Conservation (phyloP, 2,888 invertebrate species). For the Drosophila meridiana region DNA sequence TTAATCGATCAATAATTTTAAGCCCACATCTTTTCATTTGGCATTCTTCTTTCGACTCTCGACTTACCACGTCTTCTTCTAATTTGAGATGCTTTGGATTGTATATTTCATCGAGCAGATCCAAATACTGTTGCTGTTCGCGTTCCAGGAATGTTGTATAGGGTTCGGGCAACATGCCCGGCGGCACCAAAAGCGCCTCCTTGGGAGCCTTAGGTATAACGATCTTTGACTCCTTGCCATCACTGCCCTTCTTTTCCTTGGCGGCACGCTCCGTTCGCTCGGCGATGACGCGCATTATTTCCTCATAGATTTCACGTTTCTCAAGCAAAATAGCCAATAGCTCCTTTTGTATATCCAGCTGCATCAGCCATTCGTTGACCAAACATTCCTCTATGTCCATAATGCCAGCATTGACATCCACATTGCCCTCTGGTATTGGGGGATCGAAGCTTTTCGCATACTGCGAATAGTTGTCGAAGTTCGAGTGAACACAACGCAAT, state of each 20-base stretch:
- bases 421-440: conserved; percentile 15
- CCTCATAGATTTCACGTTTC: conserved; percentile 69
- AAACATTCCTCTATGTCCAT: conserved; percentile 63
- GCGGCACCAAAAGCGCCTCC: conserved; percentile 56
- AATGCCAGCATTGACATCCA: conserved; percentile 54
- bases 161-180: conserved; percentile 66
- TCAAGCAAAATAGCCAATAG: conserved; percentile 50
- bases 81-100: conserved; percentile 66
- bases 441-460: conserved; percentile 66
- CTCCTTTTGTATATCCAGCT: conserved; percentile 67
- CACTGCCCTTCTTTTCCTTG: conserved; percentile 24
- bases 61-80: conserved; percentile 65
- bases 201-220: conserved; percentile 54
- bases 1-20: neutral
- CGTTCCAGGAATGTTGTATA: conserved; percentile 59
- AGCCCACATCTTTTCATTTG: neutral
- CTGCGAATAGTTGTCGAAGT: conserved; percentile 77
- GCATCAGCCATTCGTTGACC: conserved; percentile 71
- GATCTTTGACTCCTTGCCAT: conserved; percentile 19
- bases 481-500: conserved; percentile 73
- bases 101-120: conserved; percentile 56
- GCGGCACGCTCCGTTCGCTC: conserved; percentile 32
- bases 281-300: conserved; percentile 42
- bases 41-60: neutral
- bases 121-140: conserved; percentile 64